Evolutionary conservation across 2,113 vertebrate genomes (phyloP), one percentile per base, ranked within the genome.

Genomic region (Mus spicilegus): DNA sequence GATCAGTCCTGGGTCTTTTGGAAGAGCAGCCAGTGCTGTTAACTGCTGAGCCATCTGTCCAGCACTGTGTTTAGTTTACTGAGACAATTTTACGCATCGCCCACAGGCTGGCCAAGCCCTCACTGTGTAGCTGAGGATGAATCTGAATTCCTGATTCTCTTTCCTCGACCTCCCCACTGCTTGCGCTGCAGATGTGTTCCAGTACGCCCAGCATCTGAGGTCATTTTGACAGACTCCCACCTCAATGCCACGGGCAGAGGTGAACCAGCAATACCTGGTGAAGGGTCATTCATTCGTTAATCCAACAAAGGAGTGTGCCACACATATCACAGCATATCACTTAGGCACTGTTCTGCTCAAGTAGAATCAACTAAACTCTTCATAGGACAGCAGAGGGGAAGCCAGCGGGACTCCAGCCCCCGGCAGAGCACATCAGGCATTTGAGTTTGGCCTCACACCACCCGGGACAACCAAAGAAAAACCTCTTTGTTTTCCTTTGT

Each of bases 361-460:
- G 3, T 33, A 30, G 56, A 75, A 36, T 58, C 19, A 33, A 49
- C 0, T 30, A 19, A 49, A 54, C 19, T 11, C n/a, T 78, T 42
- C 69, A 13, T 42, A 75, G 70, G 78, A 7, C 0, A 36, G 76
- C 76, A 26, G 46, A 70, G 81, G 67, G 67, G 67, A 69, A 69
- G 67, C 30, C 65, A 36, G 30, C 4, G 2, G 67, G 30, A 88
- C 33, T 9, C 58, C 10, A 63, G 72, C 4, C 24, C 39, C 61
- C 49, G 16, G 2, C 0, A 4, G 73, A 49, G 24, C 8, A 5
- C 0, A 30, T 82, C 51, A 1, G 80, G 30, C 51, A 3, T 22
- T 51, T 26, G 67, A 58, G 42, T 58, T 22, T 2, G 3, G 3
- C 3, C 0, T 36, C 7, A 4, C 0, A 22, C 30, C 14, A 22